These are phyloP conservation scores for Girardia tigrina DNA, from an alignment of 2,888 invertebrate species.

Conservation along the genomic window DNA sequence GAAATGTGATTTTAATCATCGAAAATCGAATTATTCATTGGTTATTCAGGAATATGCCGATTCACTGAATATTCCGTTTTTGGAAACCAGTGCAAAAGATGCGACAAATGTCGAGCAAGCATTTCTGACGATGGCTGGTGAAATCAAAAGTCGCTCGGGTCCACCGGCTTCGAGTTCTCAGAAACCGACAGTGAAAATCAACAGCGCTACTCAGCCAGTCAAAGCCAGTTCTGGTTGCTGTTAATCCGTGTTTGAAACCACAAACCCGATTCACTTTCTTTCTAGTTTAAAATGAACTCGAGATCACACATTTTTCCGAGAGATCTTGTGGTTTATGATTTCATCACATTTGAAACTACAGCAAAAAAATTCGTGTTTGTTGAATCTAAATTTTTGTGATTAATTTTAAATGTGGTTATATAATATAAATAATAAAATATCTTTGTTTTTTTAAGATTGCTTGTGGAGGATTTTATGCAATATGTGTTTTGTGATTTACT, in stretches of 20 bases:
- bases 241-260: neutral
- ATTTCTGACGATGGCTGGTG: slow-evolving; percentile 94
- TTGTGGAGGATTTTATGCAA: too few relatives aligned
- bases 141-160: slow-evolving; percentile 94
- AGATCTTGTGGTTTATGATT: slow-evolving; percentile 15
- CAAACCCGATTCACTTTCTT: neutral
- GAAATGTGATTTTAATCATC: too few relatives aligned
- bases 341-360: slow-evolving; percentile 3
- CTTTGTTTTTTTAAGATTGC: too few relatives aligned
- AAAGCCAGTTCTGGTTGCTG: slow-evolving; percentile 17
- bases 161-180: slow-evolving; percentile 60
- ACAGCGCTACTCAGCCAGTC: slow-evolving; percentile 15
- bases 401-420: slow-evolving; percentile 5
- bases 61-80: slow-evolving; percentile 89
- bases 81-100: slow-evolving; percentile 98
- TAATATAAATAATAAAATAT: slow-evolving; percentile 17
- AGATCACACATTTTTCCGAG: neutral
- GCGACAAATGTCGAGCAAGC: slow-evolving; percentile 97
- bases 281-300: neutral
- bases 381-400: slow-evolving; percentile 12
- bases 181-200: slow-evolving; percentile 21
- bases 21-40: too few relatives aligned
- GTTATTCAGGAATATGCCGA: slow-evolving; percentile 95
- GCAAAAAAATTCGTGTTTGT: too few relatives aligned
- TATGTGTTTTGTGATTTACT: too few relatives aligned